Percentiles rank a stretch among this genome's conserved stretches.
phyloP scores from a whole-genome alignment of 2,888 invertebrate species.

The Calliopum simillimum region DNA sequence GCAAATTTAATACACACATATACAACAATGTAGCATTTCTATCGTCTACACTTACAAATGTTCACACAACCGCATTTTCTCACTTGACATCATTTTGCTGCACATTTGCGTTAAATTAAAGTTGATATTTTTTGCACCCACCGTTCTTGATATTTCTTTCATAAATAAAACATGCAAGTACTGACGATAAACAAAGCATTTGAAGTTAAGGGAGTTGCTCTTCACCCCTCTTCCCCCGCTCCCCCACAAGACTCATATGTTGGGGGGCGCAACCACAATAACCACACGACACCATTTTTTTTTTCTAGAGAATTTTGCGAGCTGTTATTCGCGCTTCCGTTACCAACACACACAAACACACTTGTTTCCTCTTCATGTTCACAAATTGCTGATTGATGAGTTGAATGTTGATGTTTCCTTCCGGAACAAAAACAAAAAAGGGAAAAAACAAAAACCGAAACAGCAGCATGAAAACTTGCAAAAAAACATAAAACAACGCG shows the following conservation, averaged over 20 bases:
- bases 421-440: slow-evolving; percentile 14
- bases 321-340: slow-evolving; percentile 15
- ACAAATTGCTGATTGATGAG: slow-evolving; percentile 35
- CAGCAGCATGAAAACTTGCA: neutral
- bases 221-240: neutral
- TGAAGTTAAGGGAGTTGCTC: neutral
- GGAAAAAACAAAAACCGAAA: neutral
- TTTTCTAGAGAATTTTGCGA: neutral
- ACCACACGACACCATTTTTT: neutral
- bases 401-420: slow-evolving; percentile 36
- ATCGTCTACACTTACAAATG: too few relatives aligned
- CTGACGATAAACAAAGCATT: neutral
- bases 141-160: neutral
- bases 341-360: slow-evolving; percentile 22
- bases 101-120: too few relatives aligned
- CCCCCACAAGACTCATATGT: neutral
- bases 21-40: too few relatives aligned
- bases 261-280: neutral
- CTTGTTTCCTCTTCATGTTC: slow-evolving; percentile 27
- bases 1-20: too few relatives aligned
- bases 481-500: neutral
- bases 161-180: neutral
- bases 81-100: too few relatives aligned
- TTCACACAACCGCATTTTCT: too few relatives aligned
- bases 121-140: too few relatives aligned